Evolutionary conservation across 2,113 vertebrate genomes (phyloP), one percentile per base, ranked within the genome.

Genomic region (Podarcis muralis): DNA sequence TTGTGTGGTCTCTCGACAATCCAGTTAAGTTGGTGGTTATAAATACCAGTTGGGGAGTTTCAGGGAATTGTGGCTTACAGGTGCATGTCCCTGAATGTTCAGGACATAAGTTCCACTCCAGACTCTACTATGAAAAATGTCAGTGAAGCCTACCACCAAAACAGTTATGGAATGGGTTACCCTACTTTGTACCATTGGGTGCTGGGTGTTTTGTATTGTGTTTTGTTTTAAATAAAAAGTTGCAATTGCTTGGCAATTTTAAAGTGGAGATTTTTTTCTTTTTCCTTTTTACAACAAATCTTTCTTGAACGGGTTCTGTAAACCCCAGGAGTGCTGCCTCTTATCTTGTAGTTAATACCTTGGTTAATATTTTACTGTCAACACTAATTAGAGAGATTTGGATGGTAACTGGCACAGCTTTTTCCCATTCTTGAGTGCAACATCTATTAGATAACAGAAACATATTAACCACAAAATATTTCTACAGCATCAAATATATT

Each of bases 311-410:
- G 18, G 53, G 85, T 65, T 90, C 75, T 83, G 62, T 75, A 86
- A 93, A 23, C 65, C 88, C 81, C 81, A 79, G 93, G 86, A 91
- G 84, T 59, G 18, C 77, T 87, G 11, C 68, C 53, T 89, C 85
- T 91, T 95, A 91, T 89, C 78, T 4, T 72, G 32, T 23, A 71
- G 32, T 81, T 87, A 88, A 53, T 78, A 43, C 81, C 32, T 68
- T 76, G 48, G 75, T 80, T 80, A 62, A 72, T 92, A 90, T 91
- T 94, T 93, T 90, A 78, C 87, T 92, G 84, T 93, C 90, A 92
- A 8, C 43, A 30, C 90, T 84, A 89, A 88, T 93, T 89, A 90
- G 87, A 92, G 81, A 79, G 79, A 83, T 90, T 30, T 77, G 86
- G 86, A 85, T 89, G 59, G 59, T 72, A 62, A 48, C 87, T 92